Evolutionary conservation across 2,797 vertebrate species (phyloP).

Genomic region (Callimico goeldii): DNA sequence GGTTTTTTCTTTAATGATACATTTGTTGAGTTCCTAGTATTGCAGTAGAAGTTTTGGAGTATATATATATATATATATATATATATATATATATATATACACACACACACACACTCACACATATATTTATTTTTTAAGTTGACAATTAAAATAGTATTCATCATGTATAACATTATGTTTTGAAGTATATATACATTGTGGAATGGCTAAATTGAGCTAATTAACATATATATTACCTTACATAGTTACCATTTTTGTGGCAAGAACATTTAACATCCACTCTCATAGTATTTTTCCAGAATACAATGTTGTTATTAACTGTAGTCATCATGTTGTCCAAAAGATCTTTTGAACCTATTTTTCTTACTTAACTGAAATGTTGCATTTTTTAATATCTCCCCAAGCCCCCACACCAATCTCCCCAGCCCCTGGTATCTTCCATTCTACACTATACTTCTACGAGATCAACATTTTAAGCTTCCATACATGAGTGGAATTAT

Average conservation of each 20-base stretch:
- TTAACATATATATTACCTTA: background rate
- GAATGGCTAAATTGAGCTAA: background rate
- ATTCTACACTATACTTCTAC: background rate
- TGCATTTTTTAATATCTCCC: background rate
- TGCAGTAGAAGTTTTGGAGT: background rate
- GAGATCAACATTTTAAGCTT: background rate
- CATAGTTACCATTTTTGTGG: background rate
- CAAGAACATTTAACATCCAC: background rate
- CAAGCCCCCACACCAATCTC: accelerated
- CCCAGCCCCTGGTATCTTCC: background rate
- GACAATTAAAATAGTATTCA: background rate
- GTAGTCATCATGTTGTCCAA: background rate
- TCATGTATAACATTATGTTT: background rate
- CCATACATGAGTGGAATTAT: background rate
- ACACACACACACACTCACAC: too few species aligned
- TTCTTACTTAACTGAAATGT: background rate
- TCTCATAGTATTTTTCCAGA: background rate
- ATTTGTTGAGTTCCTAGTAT: background rate
- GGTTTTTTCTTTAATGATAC: background rate
- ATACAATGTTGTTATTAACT: background rate
- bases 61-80: background rate
- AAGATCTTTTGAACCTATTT: background rate
- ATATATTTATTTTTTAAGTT: background rate
- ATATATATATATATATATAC: background rate
- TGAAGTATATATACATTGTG: background rate